These are phyloP conservation scores for Scaptomyza tumidula DNA, from an alignment of 2,888 invertebrate species.

Conservation along the genomic window DNA sequence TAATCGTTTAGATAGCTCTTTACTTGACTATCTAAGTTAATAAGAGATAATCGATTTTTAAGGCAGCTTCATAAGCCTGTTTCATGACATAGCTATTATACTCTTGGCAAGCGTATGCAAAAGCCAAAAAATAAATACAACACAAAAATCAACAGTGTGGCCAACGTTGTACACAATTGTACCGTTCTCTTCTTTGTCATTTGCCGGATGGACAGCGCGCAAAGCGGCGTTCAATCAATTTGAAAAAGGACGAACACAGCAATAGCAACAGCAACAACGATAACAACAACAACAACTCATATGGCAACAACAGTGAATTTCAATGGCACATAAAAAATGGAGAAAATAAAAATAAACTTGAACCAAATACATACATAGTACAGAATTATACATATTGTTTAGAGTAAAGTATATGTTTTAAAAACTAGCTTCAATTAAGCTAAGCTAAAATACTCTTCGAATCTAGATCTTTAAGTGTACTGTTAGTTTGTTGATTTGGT, in stretches of 20 bases:
- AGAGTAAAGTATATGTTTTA: neutral
- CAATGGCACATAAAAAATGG: conserved; percentile 1
- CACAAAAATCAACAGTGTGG: conserved; percentile 62
- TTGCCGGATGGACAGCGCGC: conserved; percentile 18
- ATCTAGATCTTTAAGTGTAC: neutral
- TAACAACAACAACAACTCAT: conserved; percentile 16
- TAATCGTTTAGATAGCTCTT: too few species aligned
- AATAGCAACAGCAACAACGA: conserved; percentile 11
- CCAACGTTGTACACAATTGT: conserved; percentile 54
- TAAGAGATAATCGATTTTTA: too few species aligned
- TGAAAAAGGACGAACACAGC: conserved; percentile 34
- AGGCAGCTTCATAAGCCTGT: too few species aligned
- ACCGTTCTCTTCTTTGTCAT: conserved; percentile 9
- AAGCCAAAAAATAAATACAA: conserved; percentile 52
- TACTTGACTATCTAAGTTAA: too few species aligned
- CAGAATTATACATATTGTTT: conserved; percentile 1
- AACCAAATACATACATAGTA: neutral
- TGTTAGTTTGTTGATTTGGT: neutral
- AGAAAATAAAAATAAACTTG: conserved; percentile 4
- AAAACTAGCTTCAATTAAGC: conserved; percentile 9
- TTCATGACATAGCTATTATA: neutral
- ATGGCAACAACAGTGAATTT: conserved; percentile 21
- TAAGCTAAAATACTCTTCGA: conserved; percentile 21
- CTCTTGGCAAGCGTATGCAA: conserved; percentile 1
- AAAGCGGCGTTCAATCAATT: conserved; percentile 56